Percentiles rank a stretch among this genome's conserved stretches.
Evolutionary conservation across 2,797 vertebrate species (phyloP).

Genomic region (Cynodonichthys magdalenae): DNA sequence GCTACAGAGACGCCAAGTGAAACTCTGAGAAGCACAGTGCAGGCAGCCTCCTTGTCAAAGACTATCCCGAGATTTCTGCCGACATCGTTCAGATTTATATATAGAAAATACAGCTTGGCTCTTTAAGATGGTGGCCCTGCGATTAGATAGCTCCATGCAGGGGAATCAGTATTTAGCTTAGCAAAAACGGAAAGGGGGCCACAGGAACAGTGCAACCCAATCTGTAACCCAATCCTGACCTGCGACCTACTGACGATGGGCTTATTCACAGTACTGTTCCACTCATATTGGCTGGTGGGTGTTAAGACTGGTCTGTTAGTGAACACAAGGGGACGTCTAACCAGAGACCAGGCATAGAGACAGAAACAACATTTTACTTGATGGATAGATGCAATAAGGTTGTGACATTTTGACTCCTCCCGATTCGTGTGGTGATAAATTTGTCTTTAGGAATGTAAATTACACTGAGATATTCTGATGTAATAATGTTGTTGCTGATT

Average conservation of each 20-base stretch:
- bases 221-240: slow-evolving; percentile 65
- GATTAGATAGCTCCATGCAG: slow-evolving; percentile 76
- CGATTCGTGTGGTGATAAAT: slow-evolving; percentile 35
- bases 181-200: slow-evolving; percentile 50
- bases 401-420: slow-evolving; percentile 51
- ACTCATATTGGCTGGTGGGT: slow-evolving; percentile 42
- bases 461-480: slow-evolving; percentile 2
- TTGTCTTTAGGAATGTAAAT: slow-evolving; percentile 57
- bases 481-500: neutral
- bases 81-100: slow-evolving; percentile 79
- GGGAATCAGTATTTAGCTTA: slow-evolving; percentile 72
- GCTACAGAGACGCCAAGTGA: slow-evolving; percentile 23
- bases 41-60: slow-evolving; percentile 57
- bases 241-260: slow-evolving; percentile 42
- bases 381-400: slow-evolving; percentile 48
- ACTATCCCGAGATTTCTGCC: slow-evolving; percentile 69
- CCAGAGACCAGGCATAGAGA: slow-evolving; percentile 5
- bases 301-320: slow-evolving; percentile 22
- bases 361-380: slow-evolving; percentile 31
- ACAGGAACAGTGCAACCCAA: slow-evolving; percentile 54
- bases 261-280: slow-evolving; percentile 65
- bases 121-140: slow-evolving; percentile 41
- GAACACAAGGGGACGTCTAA: slow-evolving; percentile 31
- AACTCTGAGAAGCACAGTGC: slow-evolving; percentile 39
- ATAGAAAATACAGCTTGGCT: slow-evolving; percentile 67